These are phyloP conservation scores for Drosophila seguyi DNA, from an alignment of 1,140 invertebrate species.

Conservation along the genomic window DNA sequence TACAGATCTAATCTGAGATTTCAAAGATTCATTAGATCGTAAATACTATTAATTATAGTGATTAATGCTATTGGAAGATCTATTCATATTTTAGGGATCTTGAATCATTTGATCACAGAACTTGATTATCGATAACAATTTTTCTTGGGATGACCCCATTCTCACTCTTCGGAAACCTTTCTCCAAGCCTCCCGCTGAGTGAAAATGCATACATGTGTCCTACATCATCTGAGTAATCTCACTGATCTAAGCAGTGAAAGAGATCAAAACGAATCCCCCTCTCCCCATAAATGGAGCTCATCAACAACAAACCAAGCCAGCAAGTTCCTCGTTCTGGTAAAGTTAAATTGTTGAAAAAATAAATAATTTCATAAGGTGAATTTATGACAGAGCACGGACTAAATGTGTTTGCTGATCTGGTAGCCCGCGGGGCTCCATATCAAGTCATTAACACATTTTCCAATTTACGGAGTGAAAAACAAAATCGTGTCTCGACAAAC, in stretches of 20 bases:
- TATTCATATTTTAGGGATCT: constrained; percentile 4
- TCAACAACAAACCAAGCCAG: constrained; percentile 7
- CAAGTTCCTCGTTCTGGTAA: constrained; percentile 15
- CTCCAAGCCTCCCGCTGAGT: constrained; percentile 39
- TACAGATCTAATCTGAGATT: background rate
- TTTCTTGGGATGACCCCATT: constrained; percentile 28
- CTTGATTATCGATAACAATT: constrained; percentile 12
- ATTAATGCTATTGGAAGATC: background rate
- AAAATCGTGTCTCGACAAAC: constrained; percentile 48
- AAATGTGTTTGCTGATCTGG: constrained; percentile 54
- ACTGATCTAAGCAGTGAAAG: constrained; percentile 8
- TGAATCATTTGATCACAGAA: constrained; percentile 20
- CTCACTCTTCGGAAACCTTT: constrained; percentile 31
- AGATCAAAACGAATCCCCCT: constrained; percentile 4
- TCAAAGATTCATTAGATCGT: background rate
- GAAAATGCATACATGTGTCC: constrained; percentile 25
- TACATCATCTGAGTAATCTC: constrained; percentile 25
- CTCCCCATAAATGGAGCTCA: constrained; percentile 24
- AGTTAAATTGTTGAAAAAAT: constrained; percentile 8
- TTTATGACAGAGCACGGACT: constrained; percentile 22
- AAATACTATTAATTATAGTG: constrained; percentile 1
- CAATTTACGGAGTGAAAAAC: constrained; percentile 37
- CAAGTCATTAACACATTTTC: constrained; percentile 60
- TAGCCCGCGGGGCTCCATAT: constrained; percentile 27
- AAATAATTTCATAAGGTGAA: constrained; percentile 38